Base-by-base conservation (phyloP, 1,140 invertebrate species). In the Zaprionus africanus region DNA sequence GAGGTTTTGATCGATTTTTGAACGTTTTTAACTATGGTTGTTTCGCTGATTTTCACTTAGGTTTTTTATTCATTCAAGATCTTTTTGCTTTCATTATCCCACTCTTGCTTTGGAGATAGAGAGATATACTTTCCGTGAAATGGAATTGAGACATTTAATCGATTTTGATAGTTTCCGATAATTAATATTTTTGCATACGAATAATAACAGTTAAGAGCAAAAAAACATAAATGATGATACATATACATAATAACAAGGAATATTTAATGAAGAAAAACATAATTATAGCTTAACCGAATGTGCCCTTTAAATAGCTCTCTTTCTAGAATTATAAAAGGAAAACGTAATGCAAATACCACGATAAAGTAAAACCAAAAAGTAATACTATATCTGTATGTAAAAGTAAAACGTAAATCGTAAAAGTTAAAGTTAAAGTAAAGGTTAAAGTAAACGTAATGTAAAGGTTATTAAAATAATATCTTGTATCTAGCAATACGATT, bases 251-350 rank as follows among this genome's bases (percentile, higher is more conserved):
- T 72, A 70, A 41, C 19, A 74, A 71, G 69, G 70, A 63, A 68
- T 78, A 73, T 69, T 49, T 60, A 66, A 80, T 22, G 22, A 22
- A 61, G 36, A 60, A 70, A 46, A 28, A 76, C 66, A 82, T 90
- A 91, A 91, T 82, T 92, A 92, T 92, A 92, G 91, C 91, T 92
- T 92, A 92, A 92, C 92, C 92, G 88, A 91, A 92, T 92, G 92
- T 92, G 92, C 92, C 92, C 92, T 92, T 92, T 92, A 91, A 90
- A 91, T 91, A 91, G 86, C 91, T 92, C 91, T 92, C 90, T 92
- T 92, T 92, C 81, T 91, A 92, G 85, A 84, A 87, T 82, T 79
- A 83, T 83, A 70, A 72, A 68, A 66, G 79, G 70, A 49, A 76
- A 58, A 19, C 46, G 34, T 26, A 76, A 76, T 63, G 38, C 9